phyloP scores from a whole-genome alignment of 2,888 invertebrate genomes.

The Trissoscelio sp. region DNA sequence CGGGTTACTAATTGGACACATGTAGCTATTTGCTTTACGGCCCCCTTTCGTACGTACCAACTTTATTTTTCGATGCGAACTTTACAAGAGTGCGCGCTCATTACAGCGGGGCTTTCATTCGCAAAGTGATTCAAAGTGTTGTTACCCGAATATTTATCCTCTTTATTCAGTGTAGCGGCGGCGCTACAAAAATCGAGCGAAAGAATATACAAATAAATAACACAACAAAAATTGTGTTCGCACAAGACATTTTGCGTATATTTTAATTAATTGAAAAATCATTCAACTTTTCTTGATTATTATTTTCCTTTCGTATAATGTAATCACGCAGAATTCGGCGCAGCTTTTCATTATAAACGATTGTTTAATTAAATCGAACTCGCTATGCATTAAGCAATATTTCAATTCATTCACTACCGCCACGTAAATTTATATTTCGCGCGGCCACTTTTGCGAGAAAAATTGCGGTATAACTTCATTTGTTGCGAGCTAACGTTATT shows the following conservation, averaged over 20 bases:
- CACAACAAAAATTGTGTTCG: too few species aligned
- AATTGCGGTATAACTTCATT: slow-evolving; percentile 32
- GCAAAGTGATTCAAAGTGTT: slow-evolving; percentile 64
- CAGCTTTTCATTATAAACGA: slow-evolving; percentile 13
- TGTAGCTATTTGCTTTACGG: slow-evolving; percentile 77
- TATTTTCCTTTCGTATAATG: too few species aligned
- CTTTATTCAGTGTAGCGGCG: slow-evolving; percentile 30
- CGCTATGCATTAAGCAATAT: slow-evolving; percentile 27
- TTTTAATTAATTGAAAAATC: too few species aligned
- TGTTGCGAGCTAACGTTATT: slow-evolving; percentile 15
- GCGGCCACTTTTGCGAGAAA: slow-evolving; percentile 4
- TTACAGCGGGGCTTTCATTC: slow-evolving; percentile 58
- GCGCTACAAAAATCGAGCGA: slow-evolving; percentile 16
- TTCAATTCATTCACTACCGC: slow-evolving; percentile 11
- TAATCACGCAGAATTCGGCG: slow-evolving; percentile 10
- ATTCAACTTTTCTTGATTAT: too few species aligned
- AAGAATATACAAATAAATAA: too few species aligned
- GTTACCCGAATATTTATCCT: slow-evolving; percentile 60
- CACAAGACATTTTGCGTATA: too few species aligned
- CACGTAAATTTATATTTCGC: background rate
- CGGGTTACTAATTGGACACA: slow-evolving; percentile 79
- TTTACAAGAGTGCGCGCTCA: slow-evolving; percentile 63
- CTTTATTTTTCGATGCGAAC: slow-evolving; percentile 65
- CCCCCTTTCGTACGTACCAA: slow-evolving; percentile 59
- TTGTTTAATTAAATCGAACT: slow-evolving; percentile 41